Evolutionary conservation across 2,888 invertebrate species (phyloP), one percentile per base, ranked within the genome.

Genomic region (Papilio demoleus): DNA sequence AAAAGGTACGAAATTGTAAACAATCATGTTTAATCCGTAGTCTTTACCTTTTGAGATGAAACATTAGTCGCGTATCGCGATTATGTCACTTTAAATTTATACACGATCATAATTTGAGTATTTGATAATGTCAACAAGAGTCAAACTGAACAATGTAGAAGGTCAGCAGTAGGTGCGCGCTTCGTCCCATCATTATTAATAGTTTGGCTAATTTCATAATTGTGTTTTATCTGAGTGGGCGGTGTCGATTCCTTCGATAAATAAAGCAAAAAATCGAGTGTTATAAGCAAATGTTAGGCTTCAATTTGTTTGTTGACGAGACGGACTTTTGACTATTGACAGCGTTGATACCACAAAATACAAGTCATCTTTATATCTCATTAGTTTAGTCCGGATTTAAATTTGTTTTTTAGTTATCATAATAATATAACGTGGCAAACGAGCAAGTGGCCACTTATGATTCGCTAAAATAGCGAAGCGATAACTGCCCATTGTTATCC

Each of bases 181-280:
- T 72, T 74, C 68, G 75, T 73, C 66, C 76, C 75, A 74, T 67
- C 72, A 66, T 50, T 75, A 74, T 73, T 75, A 75, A 74, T 75
- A 71, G 73, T 65, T 70, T 68, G 72, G 76, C 76, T 79, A 79
- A 81, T 78, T 78, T 77, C 73, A 77, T 78, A 78, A 79, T 79
- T 78, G 75, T 78, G 74, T 79, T 77, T 77, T 74, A 74, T 75
- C 72, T 74, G 76, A 77, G 78, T 79, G 70, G 79, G 79, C 70
- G 76, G 65, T 69, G 67, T 70, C 71, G 68, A 71, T 73, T 73
- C 70, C 73, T 75, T 74, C 73, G 72, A 74, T 74, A 76, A 75
- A 75, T 73, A 76, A 69, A 68, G 71, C 73, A 73, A 75, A 75
- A 71, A 74, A 70, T 70, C 59, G 69, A 71, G 74, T 73, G 75